A percentile compares a stretch with the other conserved stretches of the same genome.
phyloP scores from a whole-genome alignment of 2,113 vertebrate species.

The Xenopus laevis region DNA sequence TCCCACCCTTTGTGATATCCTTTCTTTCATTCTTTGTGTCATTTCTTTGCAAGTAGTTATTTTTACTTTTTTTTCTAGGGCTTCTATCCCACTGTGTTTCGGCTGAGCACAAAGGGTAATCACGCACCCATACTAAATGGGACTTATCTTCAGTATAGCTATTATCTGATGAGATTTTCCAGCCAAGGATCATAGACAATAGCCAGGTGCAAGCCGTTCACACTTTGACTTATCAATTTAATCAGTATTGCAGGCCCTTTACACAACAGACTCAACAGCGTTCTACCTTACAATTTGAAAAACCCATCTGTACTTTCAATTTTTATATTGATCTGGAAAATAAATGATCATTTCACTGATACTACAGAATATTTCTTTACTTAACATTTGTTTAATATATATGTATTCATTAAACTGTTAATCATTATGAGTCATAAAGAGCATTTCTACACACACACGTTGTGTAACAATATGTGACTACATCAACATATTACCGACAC shows the following conservation, averaged over 20 bases:
- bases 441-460: no score
- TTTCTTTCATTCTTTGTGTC: slow-evolving; percentile 19
- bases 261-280: slow-evolving; percentile 17
- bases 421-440: no score
- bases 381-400: no score
- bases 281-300: slow-evolving; percentile 9
- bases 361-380: no score
- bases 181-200: slow-evolving; percentile 39
- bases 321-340: neutral
- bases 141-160: slow-evolving; percentile 32
- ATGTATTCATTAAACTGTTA: no score
- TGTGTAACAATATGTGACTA: no score
- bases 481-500: no score
- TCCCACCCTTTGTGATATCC: neutral
- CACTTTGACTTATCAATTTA: slow-evolving; percentile 44
- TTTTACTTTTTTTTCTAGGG: slow-evolving; percentile 22
- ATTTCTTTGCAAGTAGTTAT: slow-evolving; percentile 25
- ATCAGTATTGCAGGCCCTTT: slow-evolving; percentile 28
- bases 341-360: no score
- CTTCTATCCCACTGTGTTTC: slow-evolving; percentile 39
- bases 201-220: slow-evolving; percentile 35
- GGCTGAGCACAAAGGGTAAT: slow-evolving; percentile 31
- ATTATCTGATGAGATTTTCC: slow-evolving; percentile 10
- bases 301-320: slow-evolving; percentile 18
- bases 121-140: slow-evolving; percentile 40